Evolutionary conservation across 2,797 vertebrate species (phyloP).

Genomic region (Spinus pinus): DNA sequence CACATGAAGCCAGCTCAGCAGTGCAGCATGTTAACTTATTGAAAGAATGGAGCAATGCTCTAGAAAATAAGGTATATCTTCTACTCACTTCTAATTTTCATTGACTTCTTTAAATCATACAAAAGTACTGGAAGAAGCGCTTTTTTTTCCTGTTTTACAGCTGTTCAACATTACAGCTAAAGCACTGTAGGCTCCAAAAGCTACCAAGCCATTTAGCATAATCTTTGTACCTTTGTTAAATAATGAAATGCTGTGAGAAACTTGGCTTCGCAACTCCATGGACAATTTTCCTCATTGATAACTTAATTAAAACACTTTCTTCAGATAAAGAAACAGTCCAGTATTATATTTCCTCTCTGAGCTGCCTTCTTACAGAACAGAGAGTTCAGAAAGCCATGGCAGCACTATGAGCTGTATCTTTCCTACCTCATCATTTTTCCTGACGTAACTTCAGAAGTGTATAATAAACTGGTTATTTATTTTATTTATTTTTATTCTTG

Average conservation of each 20-base stretch:
- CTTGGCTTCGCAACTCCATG: constrained; percentile 30
- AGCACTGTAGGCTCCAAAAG: constrained; percentile 20
- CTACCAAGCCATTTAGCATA: neutral
- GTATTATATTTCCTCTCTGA: neutral
- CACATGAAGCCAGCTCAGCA: constrained; percentile 88
- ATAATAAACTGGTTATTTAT: neutral
- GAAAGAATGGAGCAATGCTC: constrained; percentile 84
- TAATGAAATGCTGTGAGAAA: constrained; percentile 37
- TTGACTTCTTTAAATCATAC: constrained; percentile 13
- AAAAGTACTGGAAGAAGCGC: neutral
- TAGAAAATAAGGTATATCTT: constrained; percentile 89
- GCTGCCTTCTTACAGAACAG: neutral
- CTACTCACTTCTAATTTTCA: constrained; percentile 34
- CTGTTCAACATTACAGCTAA: constrained; percentile 38
- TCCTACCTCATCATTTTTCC: neutral
- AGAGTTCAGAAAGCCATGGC: neutral
- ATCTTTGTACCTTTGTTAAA: neutral
- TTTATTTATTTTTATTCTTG: neutral
- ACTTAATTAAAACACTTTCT: neutral
- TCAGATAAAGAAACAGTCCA: neutral
- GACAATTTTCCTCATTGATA: neutral
- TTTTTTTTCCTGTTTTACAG: neutral
- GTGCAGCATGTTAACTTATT: constrained; percentile 93
- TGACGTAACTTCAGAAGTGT: neutral
- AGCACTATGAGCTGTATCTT: neutral